Conservation (phyloP, 2,888 invertebrate genomes). For the Agonopterix arenella region DNA sequence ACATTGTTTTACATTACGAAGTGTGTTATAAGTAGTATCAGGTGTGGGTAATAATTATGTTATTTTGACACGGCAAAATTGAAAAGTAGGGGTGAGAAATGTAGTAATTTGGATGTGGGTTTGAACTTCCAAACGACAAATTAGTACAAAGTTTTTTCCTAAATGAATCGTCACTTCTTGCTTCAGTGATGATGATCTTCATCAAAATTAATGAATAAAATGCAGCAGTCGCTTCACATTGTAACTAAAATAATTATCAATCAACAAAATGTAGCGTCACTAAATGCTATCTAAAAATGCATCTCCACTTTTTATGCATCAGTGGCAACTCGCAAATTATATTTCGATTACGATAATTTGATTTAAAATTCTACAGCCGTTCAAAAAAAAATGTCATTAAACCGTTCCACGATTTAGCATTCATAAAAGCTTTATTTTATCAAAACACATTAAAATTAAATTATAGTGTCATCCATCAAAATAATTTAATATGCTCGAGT, state of each 20-base stretch:
- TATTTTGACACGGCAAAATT: too few relatives aligned
- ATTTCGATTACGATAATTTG: slow-evolving; percentile 18
- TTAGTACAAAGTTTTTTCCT: too few relatives aligned
- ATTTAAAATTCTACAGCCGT: slow-evolving; percentile 17
- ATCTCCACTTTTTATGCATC: slow-evolving; percentile 16
- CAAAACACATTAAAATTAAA: slow-evolving; percentile 72
- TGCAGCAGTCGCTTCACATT: too few relatives aligned
- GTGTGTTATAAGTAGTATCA: too few relatives aligned
- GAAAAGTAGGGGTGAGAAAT: too few relatives aligned
- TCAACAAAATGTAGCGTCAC: slow-evolving; percentile 20
- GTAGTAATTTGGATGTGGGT: too few relatives aligned
- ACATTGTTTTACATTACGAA: too few relatives aligned
- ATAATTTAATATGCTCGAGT: slow-evolving; percentile 63
- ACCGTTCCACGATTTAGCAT: slow-evolving; percentile 35
- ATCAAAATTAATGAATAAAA: too few relatives aligned
- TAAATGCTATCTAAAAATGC: slow-evolving; percentile 18
- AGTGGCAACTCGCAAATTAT: slow-evolving; percentile 20
- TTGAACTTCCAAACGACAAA: too few relatives aligned
- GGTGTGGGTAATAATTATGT: too few relatives aligned
- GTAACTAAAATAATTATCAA: slow-evolving; percentile 16
- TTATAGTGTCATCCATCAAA: slow-evolving; percentile 67
- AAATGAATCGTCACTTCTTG: too few relatives aligned
- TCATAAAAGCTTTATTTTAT: slow-evolving; percentile 53
- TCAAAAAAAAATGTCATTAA: slow-evolving; percentile 23
- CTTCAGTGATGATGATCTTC: too few relatives aligned